These are phyloP conservation scores for Ips typographus DNA, from an alignment of 1,140 invertebrate genomes.

Conservation along the genomic window DNA sequence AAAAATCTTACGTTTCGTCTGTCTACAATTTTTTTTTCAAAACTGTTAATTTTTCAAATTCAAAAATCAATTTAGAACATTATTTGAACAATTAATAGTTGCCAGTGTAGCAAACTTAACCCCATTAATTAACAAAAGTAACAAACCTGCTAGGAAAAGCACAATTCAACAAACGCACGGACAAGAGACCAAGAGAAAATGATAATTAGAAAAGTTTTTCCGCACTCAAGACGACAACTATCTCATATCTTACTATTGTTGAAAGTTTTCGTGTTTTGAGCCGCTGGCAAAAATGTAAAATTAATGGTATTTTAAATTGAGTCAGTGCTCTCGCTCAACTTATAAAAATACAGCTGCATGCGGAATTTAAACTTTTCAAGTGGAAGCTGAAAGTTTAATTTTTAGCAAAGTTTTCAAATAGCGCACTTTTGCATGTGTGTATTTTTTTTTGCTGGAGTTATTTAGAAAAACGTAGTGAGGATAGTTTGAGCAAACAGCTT, in stretches of 20 bases:
- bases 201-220: constrained; percentile 4
- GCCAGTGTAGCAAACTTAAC: no score
- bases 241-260: constrained; percentile 3
- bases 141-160: no score
- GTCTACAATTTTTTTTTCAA: no score
- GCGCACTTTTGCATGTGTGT: no score
- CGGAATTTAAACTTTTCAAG: background rate
- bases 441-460: no score
- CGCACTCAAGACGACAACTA: background rate
- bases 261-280: constrained; percentile 3
- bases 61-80: no score
- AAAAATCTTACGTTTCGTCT: no score
- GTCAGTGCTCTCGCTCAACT: background rate
- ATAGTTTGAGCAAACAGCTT: background rate
- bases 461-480: no score
- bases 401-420: background rate
- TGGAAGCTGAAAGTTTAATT: background rate
- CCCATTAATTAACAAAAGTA: no score
- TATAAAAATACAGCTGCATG: background rate
- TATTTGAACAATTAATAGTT: no score
- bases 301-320: constrained; percentile 3
- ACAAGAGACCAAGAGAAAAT: background rate
- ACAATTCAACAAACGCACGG: background rate
- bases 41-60: no score
- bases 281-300: constrained; percentile 3